These are phyloP conservation scores for Carposina sasakii DNA, from an alignment of 1,140 invertebrate species.

Conservation along the genomic window DNA sequence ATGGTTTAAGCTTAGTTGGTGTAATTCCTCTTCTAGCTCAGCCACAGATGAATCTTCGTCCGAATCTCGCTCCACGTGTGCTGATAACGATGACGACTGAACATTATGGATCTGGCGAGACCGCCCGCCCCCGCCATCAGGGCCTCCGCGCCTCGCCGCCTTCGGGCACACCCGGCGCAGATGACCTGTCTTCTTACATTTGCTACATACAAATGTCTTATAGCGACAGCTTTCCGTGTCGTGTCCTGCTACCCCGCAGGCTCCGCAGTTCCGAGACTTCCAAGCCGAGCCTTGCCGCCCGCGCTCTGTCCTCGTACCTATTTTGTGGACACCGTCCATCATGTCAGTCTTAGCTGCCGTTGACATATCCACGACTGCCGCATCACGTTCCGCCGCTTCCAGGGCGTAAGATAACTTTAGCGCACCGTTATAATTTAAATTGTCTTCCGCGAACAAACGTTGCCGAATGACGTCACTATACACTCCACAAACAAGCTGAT, in stretches of 20 bases:
- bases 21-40: not conserved
- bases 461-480: conserved; percentile 21
- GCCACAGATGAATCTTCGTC: not conserved
- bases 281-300: too few relatives aligned
- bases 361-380: too few relatives aligned
- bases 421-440: conserved; percentile 14
- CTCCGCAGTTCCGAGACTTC: too few relatives aligned
- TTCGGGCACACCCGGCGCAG: conserved; percentile 1
- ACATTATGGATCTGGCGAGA: too few relatives aligned
- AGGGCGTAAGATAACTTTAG: conserved; percentile 11
- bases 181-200: not conserved
- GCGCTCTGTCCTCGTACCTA: too few relatives aligned
- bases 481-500: conserved; percentile 29
- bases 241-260: not conserved
- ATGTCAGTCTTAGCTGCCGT: too few relatives aligned
- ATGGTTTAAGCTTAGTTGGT: not conserved
- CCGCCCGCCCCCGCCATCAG: too few relatives aligned
- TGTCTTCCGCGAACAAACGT: conserved; percentile 21
- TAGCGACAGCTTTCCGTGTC: not conserved
- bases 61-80: too few relatives aligned
- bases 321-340: too few relatives aligned
- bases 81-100: too few relatives aligned
- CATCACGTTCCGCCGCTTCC: conserved; percentile 24
- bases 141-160: too few relatives aligned
- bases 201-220: not conserved